Base-by-base conservation (phyloP, 2,797 vertebrate species). In the Hirundo rustica region DNA sequence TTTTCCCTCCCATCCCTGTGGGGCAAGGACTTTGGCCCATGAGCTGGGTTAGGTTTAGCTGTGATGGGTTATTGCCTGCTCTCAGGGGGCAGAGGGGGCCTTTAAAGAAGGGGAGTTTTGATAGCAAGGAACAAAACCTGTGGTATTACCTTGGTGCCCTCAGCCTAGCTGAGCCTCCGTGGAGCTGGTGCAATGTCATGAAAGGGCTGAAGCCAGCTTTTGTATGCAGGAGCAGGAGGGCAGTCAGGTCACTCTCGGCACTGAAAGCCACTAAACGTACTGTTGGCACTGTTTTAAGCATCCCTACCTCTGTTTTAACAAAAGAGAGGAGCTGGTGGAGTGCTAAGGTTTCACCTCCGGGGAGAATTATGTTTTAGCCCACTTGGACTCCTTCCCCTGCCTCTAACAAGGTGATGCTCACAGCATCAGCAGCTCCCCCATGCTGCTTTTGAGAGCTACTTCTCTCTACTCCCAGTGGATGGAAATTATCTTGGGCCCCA, bases 361-460 rank as follows among this genome's bases (percentile, higher is more conserved):
- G 16, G 7, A 27, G 44, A 77, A 80, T 51, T 40, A 10, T 54
- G 19, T 25, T 61, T 67, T 71, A 60, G 58, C 64, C 88, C 50
- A 23, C 30, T 57, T 36, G 68, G 18, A 25, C 30, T 85, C 26
- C 61, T 83, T 87, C 9, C 16, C 21, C 36, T 48, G 34, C 3
- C 4, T 3, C 13, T 70, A 40, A 58, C 1, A 1, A 77, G n/a
- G 40, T 0, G 1, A 44, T 38, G 66, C 13, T 53, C 4, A 0
- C 10, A 14, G n/a, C 36, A 5, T 23, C 4, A 1, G n/a, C 47
- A 84, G 30, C 34, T 93, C 25, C 48, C 1, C 0, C 25, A 11
- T 1, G 1, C 30, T 79, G 57, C 66, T 51, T 91, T 45, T 72
- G 66, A 58, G 44, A 48, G 57, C 3, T 6, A 57, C 13, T 61